These are phyloP conservation scores for Lamproptera curius DNA, from an alignment of 2,888 invertebrate species.

Conservation along the genomic window DNA sequence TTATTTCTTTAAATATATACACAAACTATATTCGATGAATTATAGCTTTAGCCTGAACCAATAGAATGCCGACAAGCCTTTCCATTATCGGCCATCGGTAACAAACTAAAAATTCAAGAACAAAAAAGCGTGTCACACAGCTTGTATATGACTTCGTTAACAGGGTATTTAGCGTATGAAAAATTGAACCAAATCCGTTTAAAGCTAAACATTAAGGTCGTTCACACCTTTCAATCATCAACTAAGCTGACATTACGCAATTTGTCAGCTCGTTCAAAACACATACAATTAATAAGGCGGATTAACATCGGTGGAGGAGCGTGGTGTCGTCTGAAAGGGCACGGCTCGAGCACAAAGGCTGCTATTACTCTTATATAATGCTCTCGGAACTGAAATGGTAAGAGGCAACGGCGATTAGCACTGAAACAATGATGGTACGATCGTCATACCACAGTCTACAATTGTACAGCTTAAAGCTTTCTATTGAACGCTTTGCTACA, in stretches of 20 bases:
- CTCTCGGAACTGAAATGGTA: conserved; percentile 18
- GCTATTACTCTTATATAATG: conserved; percentile 22
- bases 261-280: conserved; percentile 19
- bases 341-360: conserved; percentile 10
- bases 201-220: background rate
- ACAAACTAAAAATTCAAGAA: too few relatives aligned
- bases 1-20: too few relatives aligned
- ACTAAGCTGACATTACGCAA: conserved; percentile 20
- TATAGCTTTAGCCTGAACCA: too few relatives aligned
- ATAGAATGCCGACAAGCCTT: too few relatives aligned
- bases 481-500: background rate
- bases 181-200: too few relatives aligned
- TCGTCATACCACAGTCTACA: conserved; percentile 5
- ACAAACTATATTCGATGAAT: too few relatives aligned
- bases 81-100: too few relatives aligned
- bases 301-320: conserved; percentile 13
- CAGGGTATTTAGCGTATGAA: too few relatives aligned
- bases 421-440: conserved; percentile 25
- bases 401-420: conserved; percentile 22
- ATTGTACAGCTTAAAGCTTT: background rate
- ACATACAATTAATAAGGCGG: conserved; percentile 21
- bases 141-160: too few relatives aligned
- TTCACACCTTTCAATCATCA: conserved; percentile 4
- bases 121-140: too few relatives aligned
- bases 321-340: conserved; percentile 11